Percentiles rank a stretch among this genome's conserved stretches.
Conservation (phyloP, 2,113 vertebrate species). For the Malurus melanocephalus region DNA sequence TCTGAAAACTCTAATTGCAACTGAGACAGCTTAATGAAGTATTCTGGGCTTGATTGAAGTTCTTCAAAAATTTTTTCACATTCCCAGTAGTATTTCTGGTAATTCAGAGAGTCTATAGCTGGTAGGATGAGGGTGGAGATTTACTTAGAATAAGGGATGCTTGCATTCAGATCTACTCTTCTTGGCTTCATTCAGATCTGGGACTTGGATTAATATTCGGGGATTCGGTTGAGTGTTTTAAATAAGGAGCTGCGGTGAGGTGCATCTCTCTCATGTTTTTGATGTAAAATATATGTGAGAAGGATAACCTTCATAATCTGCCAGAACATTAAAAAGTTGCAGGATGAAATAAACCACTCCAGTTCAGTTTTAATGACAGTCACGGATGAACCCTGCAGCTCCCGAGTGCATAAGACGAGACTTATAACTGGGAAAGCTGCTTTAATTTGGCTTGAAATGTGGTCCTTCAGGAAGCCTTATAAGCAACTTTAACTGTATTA, state of each 20-base stretch:
- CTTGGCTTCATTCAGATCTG: not conserved
- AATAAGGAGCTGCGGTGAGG: not conserved
- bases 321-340: not conserved
- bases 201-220: not conserved
- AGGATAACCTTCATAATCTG: not conserved
- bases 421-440: not conserved
- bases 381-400: not conserved
- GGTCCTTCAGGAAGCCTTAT: not conserved
- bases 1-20: not conserved
- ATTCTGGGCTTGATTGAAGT: constrained; percentile 1
- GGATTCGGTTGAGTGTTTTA: not conserved
- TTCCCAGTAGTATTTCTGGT: not conserved
- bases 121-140: not conserved
- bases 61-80: not conserved
- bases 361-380: constrained; percentile 17
- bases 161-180: not conserved
- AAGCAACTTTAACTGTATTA: constrained; percentile 21
- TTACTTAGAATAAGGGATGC: not conserved
- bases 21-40: not conserved
- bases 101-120: not conserved
- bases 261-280: not conserved
- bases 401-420: not conserved
- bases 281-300: constrained; percentile 46
- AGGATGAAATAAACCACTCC: constrained; percentile 7
- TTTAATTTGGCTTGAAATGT: constrained; percentile 27